Evolutionary conservation across 2,888 invertebrate species (phyloP).

Genomic region (Cordilura impudica): DNA sequence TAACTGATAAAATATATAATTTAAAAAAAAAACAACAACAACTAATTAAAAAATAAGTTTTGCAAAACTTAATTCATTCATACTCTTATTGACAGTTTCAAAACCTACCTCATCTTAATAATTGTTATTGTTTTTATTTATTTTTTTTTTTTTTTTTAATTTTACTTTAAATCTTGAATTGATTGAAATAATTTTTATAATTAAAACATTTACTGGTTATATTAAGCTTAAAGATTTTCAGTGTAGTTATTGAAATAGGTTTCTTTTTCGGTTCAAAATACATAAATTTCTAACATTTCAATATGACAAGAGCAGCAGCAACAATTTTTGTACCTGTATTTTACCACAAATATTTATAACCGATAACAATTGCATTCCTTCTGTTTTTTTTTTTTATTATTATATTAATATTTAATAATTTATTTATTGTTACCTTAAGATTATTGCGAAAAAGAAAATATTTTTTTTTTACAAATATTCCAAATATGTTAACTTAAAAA

Average conservation of each 20-base stretch:
- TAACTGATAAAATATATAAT: conserved; percentile 50
- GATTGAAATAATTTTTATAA: neutral
- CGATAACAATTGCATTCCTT: conserved; percentile 43
- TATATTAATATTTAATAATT: conserved; percentile 26
- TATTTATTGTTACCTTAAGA: conserved; percentile 50
- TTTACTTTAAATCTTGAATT: neutral
- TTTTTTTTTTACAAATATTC: neutral
- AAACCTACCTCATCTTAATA: conserved; percentile 57
- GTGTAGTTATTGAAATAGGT: neutral
- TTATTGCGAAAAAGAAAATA: conserved; percentile 4
- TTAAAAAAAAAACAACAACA: neutral
- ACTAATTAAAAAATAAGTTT: neutral
- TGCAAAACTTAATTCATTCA: neutral
- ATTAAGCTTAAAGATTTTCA: neutral
- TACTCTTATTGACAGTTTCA: conserved; percentile 30
- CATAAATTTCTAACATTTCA: neutral
- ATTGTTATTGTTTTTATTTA: conserved; percentile 54
- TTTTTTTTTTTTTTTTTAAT: conserved; percentile 20
- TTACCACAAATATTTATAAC: conserved; percentile 28
- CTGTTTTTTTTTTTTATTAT: conserved; percentile 27
- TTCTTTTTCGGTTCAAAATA: neutral
- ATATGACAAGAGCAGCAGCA: conserved; percentile 32
- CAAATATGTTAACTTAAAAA: neutral
- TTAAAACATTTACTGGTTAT: neutral
- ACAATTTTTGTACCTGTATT: conserved; percentile 58